Conservation (phyloP, 1,140 invertebrate genomes). For the Antheraea pernyi region DNA sequence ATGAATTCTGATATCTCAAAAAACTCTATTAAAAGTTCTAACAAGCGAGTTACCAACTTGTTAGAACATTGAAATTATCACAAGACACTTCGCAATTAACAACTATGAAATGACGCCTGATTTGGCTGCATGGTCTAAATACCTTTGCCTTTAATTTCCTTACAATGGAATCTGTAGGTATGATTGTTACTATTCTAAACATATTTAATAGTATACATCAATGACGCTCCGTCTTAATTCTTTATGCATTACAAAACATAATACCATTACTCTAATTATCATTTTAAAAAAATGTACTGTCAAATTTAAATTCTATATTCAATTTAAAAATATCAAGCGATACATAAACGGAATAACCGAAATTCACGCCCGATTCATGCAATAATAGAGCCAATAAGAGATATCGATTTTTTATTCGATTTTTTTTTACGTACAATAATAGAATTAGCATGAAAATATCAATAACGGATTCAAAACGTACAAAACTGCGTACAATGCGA, state of each 20-base stretch:
- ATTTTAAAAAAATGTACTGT: not conserved
- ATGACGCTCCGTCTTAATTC: not conserved
- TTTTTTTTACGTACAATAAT: slow-evolving; percentile 3
- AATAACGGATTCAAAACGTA: slow-evolving; percentile 60
- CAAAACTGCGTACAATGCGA: slow-evolving; percentile 50
- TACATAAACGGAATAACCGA: slow-evolving; percentile 7
- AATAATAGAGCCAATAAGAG: slow-evolving; percentile 45
- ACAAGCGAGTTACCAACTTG: no score
- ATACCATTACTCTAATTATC: not conserved
- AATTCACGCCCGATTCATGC: slow-evolving; percentile 36
- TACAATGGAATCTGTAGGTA: no score
- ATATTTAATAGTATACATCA: not conserved
- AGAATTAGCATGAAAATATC: slow-evolving; percentile 61
- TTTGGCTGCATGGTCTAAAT: no score
- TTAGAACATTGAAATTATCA: no score
- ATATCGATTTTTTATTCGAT: slow-evolving; percentile 35
- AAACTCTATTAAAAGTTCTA: no score
- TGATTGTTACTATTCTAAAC: no score
- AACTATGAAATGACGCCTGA: no score
- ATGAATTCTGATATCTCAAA: no score
- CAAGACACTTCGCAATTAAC: no score
- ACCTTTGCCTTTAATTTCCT: no score
- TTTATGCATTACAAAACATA: not conserved
- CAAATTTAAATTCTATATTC: not conserved
- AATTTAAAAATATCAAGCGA: not conserved